These are phyloP conservation scores for Octonoba sinensis DNA, from an alignment of 2,888 invertebrate genomes.

Conservation along the genomic window DNA sequence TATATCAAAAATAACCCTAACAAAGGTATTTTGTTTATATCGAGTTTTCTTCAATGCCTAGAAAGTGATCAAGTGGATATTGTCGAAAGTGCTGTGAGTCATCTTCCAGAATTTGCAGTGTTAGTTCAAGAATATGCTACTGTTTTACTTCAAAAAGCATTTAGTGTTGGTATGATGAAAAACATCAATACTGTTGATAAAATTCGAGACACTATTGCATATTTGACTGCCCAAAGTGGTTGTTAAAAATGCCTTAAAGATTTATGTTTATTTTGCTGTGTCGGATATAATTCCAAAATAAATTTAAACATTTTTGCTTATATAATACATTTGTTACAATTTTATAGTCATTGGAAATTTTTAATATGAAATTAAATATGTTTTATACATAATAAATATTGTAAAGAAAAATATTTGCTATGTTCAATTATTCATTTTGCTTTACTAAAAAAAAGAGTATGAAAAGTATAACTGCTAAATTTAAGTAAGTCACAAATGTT, in stretches of 20 bases:
- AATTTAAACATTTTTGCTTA: too few species aligned
- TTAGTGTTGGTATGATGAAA: slow-evolving; percentile 84
- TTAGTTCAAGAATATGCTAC: slow-evolving; percentile 88
- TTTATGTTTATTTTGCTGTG: too few species aligned
- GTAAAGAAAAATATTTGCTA: too few species aligned
- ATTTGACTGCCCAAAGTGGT: slow-evolving; percentile 83
- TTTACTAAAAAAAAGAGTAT: too few species aligned
- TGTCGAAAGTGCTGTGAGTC: slow-evolving; percentile 82
- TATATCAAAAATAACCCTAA: slow-evolving; percentile 80
- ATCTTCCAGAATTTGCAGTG: slow-evolving; percentile 85
- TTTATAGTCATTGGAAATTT: too few species aligned
- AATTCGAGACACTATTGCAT: slow-evolving; percentile 83
- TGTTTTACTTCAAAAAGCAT: slow-evolving; percentile 83
- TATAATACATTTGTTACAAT: too few species aligned
- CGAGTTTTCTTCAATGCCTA: slow-evolving; percentile 84
- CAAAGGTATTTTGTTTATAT: slow-evolving; percentile 75
- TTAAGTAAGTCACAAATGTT: too few species aligned
- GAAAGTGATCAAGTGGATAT: slow-evolving; percentile 85
- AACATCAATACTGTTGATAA: slow-evolving; percentile 82
- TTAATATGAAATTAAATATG: too few species aligned
- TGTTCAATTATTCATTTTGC: too few species aligned
- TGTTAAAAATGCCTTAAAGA: slow-evolving; percentile 17
- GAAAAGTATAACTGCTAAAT: too few species aligned
- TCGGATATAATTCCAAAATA: too few species aligned
- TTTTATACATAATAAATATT: too few species aligned